A percentile compares a stretch with the other conserved stretches of the same genome.
phyloP scores from a whole-genome alignment of 64 coral and sea anemone genomes.

The Cladopsammia gracilis region DNA sequence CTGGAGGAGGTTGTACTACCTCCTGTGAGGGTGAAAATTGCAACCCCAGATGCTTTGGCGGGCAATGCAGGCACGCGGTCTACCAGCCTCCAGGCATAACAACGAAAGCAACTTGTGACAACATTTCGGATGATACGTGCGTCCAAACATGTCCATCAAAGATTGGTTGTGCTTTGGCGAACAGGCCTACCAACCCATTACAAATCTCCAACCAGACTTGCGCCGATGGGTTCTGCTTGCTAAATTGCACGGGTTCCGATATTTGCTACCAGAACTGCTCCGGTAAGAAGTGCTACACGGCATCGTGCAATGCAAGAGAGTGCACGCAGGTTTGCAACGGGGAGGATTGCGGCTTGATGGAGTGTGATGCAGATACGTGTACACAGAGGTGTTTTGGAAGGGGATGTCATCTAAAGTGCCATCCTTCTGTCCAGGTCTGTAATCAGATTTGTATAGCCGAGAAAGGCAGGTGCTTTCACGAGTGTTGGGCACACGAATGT shows the following conservation, averaged over 20 bases:
- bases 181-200: constrained; percentile 64
- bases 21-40: constrained; percentile 76
- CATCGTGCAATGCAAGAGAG: constrained; percentile 72
- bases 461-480: constrained; percentile 33
- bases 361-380: constrained; percentile 84
- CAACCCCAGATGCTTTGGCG: constrained; percentile 34
- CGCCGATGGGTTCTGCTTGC: constrained; percentile 32
- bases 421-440: constrained; percentile 60
- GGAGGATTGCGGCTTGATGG: constrained; percentile 80
- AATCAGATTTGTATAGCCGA: constrained; percentile 71
- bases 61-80: constrained; percentile 27
- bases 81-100: constrained; percentile 26
- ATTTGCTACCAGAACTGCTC: constrained; percentile 58
- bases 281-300: constrained; percentile 50
- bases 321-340: constrained; percentile 79
- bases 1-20: constrained; percentile 70
- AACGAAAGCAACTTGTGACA: constrained; percentile 2
- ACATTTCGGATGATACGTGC: constrained; percentile 6
- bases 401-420: constrained; percentile 85
- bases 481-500: constrained; percentile 46
- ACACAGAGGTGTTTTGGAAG: constrained; percentile 65
- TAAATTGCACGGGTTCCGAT: constrained; percentile 57
- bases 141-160: not conserved
- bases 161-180: constrained; percentile 6
- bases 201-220: constrained; percentile 81